These are phyloP conservation scores for Rotaria macrura DNA, from an alignment of 2,888 invertebrate species.

Conservation along the genomic window DNA sequence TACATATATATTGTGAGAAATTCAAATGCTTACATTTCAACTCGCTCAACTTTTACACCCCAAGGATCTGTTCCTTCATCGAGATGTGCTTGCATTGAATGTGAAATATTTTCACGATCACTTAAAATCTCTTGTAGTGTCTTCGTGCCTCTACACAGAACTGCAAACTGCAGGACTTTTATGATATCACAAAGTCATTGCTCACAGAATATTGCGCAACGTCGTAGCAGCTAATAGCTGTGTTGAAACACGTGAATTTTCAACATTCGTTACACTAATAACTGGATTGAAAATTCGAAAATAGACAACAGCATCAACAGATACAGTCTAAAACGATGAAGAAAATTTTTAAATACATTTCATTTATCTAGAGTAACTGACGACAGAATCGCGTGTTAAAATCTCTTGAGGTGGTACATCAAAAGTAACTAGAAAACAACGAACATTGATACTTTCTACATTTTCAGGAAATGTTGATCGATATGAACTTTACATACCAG, in stretches of 20 bases:
- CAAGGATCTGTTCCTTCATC: conserved; percentile 20
- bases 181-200: too few species aligned
- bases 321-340: conserved; percentile 38
- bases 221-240: conserved; percentile 45
- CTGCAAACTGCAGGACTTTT: too few species aligned
- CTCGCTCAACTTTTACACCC: conserved; percentile 28
- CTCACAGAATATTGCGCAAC: conserved; percentile 41
- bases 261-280: conserved; percentile 45
- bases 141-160: too few species aligned
- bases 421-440: conserved; percentile 34
- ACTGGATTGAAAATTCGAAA: conserved; percentile 45
- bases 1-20: too few species aligned
- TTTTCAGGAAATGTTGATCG: too few species aligned
- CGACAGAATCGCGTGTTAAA: background rate
- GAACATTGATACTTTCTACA: too few species aligned
- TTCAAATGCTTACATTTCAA: too few species aligned
- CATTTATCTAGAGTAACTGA: too few species aligned
- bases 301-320: conserved; percentile 47
- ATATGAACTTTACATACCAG: too few species aligned
- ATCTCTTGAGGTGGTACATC: conserved; percentile 37
- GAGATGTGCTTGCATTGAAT: conserved; percentile 20
- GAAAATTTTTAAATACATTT: too few species aligned
- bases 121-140: background rate
- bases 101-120: conserved; percentile 27
- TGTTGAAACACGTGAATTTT: conserved; percentile 44